Percentiles rank a stretch among this genome's conserved stretches.
These are phyloP conservation scores for Drosophila kepulauana DNA, from an alignment of 1,140 invertebrate species.

Conservation along the genomic window DNA sequence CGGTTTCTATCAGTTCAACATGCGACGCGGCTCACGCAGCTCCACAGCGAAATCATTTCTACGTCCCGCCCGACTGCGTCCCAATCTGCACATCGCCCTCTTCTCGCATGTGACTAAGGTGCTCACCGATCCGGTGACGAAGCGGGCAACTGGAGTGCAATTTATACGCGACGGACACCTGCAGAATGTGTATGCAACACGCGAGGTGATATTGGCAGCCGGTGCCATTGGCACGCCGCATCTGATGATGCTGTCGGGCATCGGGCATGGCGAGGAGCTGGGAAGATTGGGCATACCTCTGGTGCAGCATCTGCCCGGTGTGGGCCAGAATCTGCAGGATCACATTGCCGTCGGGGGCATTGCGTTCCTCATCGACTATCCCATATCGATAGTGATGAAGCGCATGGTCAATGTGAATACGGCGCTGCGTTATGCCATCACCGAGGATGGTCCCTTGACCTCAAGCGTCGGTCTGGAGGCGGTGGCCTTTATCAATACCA, in stretches of 20 bases:
- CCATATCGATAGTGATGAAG: slow-evolving; percentile 91
- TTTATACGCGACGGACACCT: slow-evolving; percentile 89
- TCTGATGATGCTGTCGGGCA: slow-evolving; percentile 93
- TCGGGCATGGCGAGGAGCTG: slow-evolving; percentile 91
- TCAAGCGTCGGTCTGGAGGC: slow-evolving; percentile 93
- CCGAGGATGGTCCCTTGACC: slow-evolving; percentile 92
- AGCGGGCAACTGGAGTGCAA: slow-evolving; percentile 91
- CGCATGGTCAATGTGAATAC: slow-evolving; percentile 92
- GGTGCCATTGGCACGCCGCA: slow-evolving; percentile 92
- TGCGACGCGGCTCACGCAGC: slow-evolving; percentile 91
- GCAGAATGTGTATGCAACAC: slow-evolving; percentile 89
- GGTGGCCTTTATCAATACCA: slow-evolving; percentile 94
- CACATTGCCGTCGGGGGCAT: slow-evolving; percentile 93
- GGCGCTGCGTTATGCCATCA: slow-evolving; percentile 90
- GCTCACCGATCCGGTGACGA: slow-evolving; percentile 89
- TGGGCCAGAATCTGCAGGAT: slow-evolving; percentile 94
- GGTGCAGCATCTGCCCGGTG: slow-evolving; percentile 90
- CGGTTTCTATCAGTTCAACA: slow-evolving; percentile 92
- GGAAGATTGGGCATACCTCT: slow-evolving; percentile 88
- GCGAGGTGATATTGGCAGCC: slow-evolving; percentile 92
- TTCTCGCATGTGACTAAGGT: slow-evolving; percentile 92
- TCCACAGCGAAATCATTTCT: slow-evolving; percentile 93
- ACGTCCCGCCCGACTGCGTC: slow-evolving; percentile 89
- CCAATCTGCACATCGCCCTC: slow-evolving; percentile 91
- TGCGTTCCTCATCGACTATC: slow-evolving; percentile 92